A percentile compares a stretch with the other conserved stretches of the same genome.
These are phyloP conservation scores for Peromyscus aztecus DNA, from an alignment of 2,797 vertebrate genomes.

Conservation along the genomic window DNA sequence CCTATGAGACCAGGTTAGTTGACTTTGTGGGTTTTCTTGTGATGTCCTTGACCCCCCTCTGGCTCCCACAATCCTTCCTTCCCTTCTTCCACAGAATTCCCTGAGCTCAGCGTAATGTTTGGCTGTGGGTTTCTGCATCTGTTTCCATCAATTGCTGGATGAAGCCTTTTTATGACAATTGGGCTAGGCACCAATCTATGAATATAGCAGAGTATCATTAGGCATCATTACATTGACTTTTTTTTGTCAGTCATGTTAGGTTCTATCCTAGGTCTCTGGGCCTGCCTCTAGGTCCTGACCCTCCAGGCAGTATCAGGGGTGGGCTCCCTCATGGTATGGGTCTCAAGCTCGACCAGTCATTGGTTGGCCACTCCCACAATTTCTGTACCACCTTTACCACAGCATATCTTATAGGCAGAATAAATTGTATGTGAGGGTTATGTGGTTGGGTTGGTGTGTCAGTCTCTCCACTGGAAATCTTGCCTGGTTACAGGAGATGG, in stretches of 20 bases:
- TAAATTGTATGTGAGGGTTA: not conserved
- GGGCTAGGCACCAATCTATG: not conserved
- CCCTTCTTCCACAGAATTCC: too few relatives aligned
- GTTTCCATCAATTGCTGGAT: too few relatives aligned
- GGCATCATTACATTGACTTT: not conserved
- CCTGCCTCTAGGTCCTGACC: not conserved
- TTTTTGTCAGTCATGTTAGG: not conserved
- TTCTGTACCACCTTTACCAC: not conserved
- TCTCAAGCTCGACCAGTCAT: not conserved
- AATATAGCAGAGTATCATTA: not conserved
- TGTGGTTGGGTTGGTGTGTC: not conserved
- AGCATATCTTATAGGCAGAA: not conserved
- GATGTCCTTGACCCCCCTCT: too few relatives aligned
- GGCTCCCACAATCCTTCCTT: too few relatives aligned
- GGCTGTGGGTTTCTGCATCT: too few relatives aligned
- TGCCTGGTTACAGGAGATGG: not conserved
- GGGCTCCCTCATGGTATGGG: not conserved
- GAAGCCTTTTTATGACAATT: not conserved
- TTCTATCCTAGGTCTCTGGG: not conserved
- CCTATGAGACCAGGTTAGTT: too few relatives aligned
- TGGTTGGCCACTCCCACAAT: not conserved
- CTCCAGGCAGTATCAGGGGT: too few relatives aligned
- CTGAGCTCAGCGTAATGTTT: too few relatives aligned
- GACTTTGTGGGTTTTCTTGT: too few relatives aligned
- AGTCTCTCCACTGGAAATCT: not conserved